Conservation (phyloP, 1,140 invertebrate genomes). For the Leptopilina clavipes region DNA sequence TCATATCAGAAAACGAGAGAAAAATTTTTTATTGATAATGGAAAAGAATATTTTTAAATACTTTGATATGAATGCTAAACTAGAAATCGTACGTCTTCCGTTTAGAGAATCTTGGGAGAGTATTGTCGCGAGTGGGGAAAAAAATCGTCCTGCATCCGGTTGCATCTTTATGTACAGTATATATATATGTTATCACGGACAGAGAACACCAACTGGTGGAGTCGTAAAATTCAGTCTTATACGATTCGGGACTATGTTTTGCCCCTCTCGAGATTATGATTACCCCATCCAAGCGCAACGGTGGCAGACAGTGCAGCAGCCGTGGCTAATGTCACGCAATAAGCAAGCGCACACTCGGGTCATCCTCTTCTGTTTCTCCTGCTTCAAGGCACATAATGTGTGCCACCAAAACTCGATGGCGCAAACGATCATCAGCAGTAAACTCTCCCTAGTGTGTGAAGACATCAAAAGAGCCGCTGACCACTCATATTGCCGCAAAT, state of each 20-base stretch:
- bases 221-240: conserved; percentile 67
- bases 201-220: conserved; percentile 40
- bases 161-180: conserved; percentile 48
- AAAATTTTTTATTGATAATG: no score
- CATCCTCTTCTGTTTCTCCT: conserved; percentile 6
- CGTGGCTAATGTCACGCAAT: conserved; percentile 71
- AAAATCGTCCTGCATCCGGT: conserved; percentile 66
- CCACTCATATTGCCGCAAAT: background rate
- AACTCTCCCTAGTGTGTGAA: conserved; percentile 26
- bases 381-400: conserved; percentile 21
- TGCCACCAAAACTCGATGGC: conserved; percentile 21
- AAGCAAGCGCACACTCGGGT: conserved; percentile 44
- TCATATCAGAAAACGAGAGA: no score
- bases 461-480: conserved; percentile 29
- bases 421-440: conserved; percentile 21
- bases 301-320: conserved; percentile 45
- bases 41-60: background rate
- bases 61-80: no score
- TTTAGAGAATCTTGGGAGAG: no score
- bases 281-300: conserved; percentile 52
- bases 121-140: no score
- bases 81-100: no score
- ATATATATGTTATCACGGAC: background rate
- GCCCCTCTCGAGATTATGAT: conserved; percentile 67
- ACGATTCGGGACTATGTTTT: conserved; percentile 65